Evolutionary conservation across 2,888 invertebrate species (phyloP).

Genomic region (Eutolmus rufibarbis): DNA sequence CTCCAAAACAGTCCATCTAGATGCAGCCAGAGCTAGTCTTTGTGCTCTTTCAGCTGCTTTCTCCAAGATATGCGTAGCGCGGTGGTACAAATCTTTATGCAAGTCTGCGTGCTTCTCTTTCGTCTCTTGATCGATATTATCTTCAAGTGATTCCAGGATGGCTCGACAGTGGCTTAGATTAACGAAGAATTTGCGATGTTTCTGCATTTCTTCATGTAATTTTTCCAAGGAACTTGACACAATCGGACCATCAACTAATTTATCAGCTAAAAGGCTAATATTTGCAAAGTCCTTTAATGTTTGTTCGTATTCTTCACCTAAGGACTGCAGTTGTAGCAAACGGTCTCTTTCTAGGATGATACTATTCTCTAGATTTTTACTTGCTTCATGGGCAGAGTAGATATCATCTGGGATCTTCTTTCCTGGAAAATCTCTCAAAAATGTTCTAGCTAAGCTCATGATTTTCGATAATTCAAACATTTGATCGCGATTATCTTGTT

Average conservation of each 20-base stretch:
- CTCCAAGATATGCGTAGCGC: conserved; percentile 79
- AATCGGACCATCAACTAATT: conserved; percentile 78
- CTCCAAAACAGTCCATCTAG: conserved; percentile 81
- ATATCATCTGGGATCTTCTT: conserved; percentile 73
- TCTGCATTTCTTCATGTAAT: conserved; percentile 88
- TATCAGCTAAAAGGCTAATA: conserved; percentile 84
- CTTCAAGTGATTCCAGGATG: conserved; percentile 84
- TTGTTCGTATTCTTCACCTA: conserved; percentile 88
- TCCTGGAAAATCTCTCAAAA: conserved; percentile 74
- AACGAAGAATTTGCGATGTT: conserved; percentile 87
- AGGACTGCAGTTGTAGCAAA: conserved; percentile 74
- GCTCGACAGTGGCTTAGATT: conserved; percentile 87
- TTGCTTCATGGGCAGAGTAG: conserved; percentile 71
- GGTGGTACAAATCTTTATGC: conserved; percentile 78
- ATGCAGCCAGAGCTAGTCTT: conserved; percentile 84
- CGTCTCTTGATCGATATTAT: conserved; percentile 82
- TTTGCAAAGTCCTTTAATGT: conserved; percentile 86
- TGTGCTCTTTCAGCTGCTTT: conserved; percentile 82
- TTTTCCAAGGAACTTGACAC: conserved; percentile 78
- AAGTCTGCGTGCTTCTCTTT: conserved; percentile 74
- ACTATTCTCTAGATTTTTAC: conserved; percentile 73
- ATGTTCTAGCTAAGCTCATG: conserved; percentile 68
- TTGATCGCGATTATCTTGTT: conserved; percentile 71
- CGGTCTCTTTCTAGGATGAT: conserved; percentile 78
- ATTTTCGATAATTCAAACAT: conserved; percentile 70